Evolutionary conservation across 2,888 invertebrate species (phyloP), one percentile per base, ranked within the genome.

Genomic region (Anarsia innoxiella): DNA sequence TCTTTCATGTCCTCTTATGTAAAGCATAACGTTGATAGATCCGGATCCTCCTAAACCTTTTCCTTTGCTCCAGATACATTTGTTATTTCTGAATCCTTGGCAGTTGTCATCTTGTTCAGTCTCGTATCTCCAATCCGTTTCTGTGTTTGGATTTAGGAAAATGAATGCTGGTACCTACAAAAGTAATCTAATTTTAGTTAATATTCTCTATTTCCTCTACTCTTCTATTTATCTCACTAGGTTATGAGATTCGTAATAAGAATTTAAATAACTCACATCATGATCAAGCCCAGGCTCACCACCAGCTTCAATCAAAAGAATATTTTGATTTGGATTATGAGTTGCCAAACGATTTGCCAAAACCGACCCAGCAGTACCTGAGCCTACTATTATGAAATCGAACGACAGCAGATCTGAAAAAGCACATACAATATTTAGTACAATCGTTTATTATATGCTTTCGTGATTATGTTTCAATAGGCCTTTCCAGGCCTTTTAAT

Each of bases 31-130:
- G 54, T 90, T 90, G 12, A 89, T 72, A 1, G 86, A 79, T 31
- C 88, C 88, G 0, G 86, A 86, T 5, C 90, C 90, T 16, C 90
- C 89, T 53, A 90, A 70, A 39, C 86, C 82, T 54, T 88, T 90
- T 0, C 92, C 92, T 39, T 89, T 85, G 15, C 88, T 86, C 90
- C 90, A 89, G n/a, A 66, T 69, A 38, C 78, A 79, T 29, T 63
- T 53, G 28, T 71, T 59, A 36, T 65, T 46, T 49, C 46, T 59
- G 23, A 76, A 72, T 16, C 75, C 73, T 33, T 78, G 71, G 23
- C 82, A 80, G 39, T 63, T 54, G 12, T 66, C 61, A 44, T 67
- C 57, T 2, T 74, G 67, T 23, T 76, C 62, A 1, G 87, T 86
- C 46, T 75, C 69, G 56, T 87, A 89, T 34, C 70, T 67, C 88